Evolutionary conservation across 2,113 vertebrate species (phyloP).

Genomic region (Pseudopipra pipra): DNA sequence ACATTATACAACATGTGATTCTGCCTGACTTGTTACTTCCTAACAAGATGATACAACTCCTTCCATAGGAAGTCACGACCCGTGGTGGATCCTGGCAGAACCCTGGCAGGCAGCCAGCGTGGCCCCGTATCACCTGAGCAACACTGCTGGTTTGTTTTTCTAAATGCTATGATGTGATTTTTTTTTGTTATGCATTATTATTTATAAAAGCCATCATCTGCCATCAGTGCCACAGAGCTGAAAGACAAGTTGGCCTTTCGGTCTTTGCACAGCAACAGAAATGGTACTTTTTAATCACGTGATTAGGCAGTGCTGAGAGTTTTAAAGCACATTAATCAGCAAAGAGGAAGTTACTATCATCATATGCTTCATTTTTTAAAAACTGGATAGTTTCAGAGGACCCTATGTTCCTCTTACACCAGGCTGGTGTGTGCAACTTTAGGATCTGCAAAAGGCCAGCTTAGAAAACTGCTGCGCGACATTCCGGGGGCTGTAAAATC

Average conservation of each 20-base stretch:
- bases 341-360: constrained; percentile 18
- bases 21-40: not conserved
- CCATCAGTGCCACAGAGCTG: not conserved
- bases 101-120: not conserved
- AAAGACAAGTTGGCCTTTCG: not conserved
- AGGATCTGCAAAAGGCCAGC: not conserved
- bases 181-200: not conserved
- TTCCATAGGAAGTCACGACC: not conserved
- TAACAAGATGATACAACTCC: not conserved
- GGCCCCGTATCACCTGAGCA: not conserved
- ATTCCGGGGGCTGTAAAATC: not conserved
- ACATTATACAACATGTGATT: not conserved
- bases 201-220: not conserved
- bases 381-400: not conserved
- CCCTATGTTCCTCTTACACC: not conserved
- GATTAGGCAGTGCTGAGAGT: not conserved
- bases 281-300: not conserved
- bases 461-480: not conserved
- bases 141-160: not conserved
- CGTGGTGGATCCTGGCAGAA: not conserved
- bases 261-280: not conserved
- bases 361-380: not conserved
- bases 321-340: not conserved
- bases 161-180: not conserved
- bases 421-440: not conserved